Evolutionary conservation across 37 sponge, comb jelly and placozoan species (phyloP).

Genomic region (Spongia lamella): DNA sequence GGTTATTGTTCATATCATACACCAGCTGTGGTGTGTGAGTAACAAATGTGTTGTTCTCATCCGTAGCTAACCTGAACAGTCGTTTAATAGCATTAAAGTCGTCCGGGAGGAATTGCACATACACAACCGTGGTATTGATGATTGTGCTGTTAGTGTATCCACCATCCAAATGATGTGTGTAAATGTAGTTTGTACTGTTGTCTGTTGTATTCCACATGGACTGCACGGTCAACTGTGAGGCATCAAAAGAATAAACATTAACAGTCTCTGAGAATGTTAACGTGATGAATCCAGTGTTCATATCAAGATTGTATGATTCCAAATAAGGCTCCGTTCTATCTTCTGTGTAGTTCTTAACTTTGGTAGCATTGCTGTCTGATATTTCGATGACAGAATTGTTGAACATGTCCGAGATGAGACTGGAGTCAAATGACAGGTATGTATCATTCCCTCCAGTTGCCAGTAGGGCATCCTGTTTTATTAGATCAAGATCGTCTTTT

Average conservation of each 20-base stretch:
- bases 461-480: constrained; percentile 65
- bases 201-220: not conserved
- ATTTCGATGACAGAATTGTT: constrained; percentile 61
- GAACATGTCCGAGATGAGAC: constrained; percentile 77
- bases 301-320: constrained; percentile 63
- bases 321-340: constrained; percentile 75
- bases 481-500: constrained; percentile 60
- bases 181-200: constrained; percentile 5
- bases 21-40: constrained; percentile 42
- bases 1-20: constrained; percentile 71
- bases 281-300: constrained; percentile 66
- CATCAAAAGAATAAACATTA: constrained; percentile 64
- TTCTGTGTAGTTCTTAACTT: constrained; percentile 42
- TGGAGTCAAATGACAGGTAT: constrained; percentile 61
- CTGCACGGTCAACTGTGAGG: constrained; percentile 52
- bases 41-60: constrained; percentile 63
- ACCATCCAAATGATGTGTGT: constrained; percentile 41
- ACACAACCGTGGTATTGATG: constrained; percentile 52
- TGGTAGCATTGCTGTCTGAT: constrained; percentile 30
- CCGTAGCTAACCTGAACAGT: constrained; percentile 58
- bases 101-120: constrained; percentile 39
- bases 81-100: constrained; percentile 78
- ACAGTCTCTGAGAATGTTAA: constrained; percentile 86
- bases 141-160: constrained; percentile 33
- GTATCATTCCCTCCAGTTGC: constrained; percentile 37